A percentile compares a stretch with the other conserved stretches of the same genome.
Conservation (phyloP, 2,888 invertebrate species). For the Scaptomyza cyrtandrae region DNA sequence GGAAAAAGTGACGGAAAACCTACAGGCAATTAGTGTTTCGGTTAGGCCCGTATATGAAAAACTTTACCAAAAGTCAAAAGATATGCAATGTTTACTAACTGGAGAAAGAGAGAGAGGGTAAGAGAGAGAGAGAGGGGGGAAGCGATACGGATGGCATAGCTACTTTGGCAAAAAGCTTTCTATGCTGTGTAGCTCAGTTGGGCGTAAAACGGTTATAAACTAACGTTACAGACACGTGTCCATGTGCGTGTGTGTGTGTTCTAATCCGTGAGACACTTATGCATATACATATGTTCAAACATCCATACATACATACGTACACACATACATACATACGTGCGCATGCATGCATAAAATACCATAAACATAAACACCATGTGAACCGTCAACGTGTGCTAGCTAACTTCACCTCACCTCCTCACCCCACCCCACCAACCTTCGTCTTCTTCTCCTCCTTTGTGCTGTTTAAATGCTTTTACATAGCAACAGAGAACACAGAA, state of each 20-base stretch:
- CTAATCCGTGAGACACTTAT: constrained; percentile 34
- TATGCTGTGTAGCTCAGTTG: constrained; percentile 7
- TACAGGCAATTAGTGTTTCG: constrained; percentile 18
- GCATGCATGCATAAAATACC: constrained; percentile 29
- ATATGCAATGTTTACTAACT: constrained; percentile 13
- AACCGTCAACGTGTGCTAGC: constrained; percentile 44
- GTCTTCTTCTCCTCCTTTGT: too few species aligned
- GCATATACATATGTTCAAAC: neutral
- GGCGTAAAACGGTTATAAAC: constrained; percentile 39
- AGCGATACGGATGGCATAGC: constrained; percentile 1
- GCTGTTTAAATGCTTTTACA: constrained; percentile 57
- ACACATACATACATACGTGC: neutral
- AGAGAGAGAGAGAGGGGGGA: neutral
- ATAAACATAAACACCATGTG: constrained; percentile 60
- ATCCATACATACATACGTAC: neutral
- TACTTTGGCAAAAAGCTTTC: constrained; percentile 8
- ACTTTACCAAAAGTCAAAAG: constrained; percentile 41
- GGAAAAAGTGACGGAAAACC: neutral
- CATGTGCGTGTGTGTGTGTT: constrained; percentile 9
- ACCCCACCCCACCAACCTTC: too few species aligned
- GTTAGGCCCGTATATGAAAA: constrained; percentile 35
- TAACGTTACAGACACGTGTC: constrained; percentile 26
- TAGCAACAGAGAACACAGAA: constrained; percentile 51
- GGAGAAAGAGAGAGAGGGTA: constrained; percentile 1
- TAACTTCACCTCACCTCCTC: neutral